phyloP scores from a whole-genome alignment of 2,113 vertebrate genomes.

The Lasiurus borealis region DNA sequence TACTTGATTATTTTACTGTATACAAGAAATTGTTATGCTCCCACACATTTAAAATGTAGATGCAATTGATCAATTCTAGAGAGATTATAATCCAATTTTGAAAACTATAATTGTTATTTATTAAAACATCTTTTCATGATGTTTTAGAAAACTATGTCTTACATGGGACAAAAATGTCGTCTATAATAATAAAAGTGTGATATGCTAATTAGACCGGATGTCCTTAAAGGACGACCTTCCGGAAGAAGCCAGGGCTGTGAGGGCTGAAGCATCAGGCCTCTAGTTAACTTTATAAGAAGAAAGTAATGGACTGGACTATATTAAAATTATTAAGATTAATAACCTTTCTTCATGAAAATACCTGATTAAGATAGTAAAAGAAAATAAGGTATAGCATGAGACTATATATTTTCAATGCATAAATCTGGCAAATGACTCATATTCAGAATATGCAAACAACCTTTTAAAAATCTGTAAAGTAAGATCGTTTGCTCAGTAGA shows the following conservation, averaged over 20 bases:
- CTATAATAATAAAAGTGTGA: too few relatives aligned
- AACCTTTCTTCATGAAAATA: not conserved
- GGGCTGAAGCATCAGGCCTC: too few relatives aligned
- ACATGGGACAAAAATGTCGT: not conserved
- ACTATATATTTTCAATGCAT: not conserved
- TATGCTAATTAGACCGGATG: too few relatives aligned
- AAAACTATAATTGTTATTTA: constrained; percentile 33
- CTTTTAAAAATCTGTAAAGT: not conserved
- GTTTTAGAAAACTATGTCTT: constrained; percentile 18
- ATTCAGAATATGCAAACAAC: not conserved
- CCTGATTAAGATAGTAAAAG: not conserved
- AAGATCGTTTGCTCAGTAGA: not conserved
- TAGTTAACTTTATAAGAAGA: not conserved
- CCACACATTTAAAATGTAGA: not conserved
- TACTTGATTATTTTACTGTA: not conserved
- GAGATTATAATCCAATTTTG: not conserved
- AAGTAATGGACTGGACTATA: not conserved
- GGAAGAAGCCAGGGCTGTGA: too few relatives aligned
- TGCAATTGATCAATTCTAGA: not conserved
- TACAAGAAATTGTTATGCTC: not conserved
- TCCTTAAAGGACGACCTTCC: too few relatives aligned
- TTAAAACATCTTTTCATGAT: constrained; percentile 28
- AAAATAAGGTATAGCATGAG: not conserved
- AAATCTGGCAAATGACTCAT: not conserved
- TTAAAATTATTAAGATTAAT: not conserved